Conservation (phyloP, 2,113 vertebrate genomes). For the Trematocara variabile region DNA sequence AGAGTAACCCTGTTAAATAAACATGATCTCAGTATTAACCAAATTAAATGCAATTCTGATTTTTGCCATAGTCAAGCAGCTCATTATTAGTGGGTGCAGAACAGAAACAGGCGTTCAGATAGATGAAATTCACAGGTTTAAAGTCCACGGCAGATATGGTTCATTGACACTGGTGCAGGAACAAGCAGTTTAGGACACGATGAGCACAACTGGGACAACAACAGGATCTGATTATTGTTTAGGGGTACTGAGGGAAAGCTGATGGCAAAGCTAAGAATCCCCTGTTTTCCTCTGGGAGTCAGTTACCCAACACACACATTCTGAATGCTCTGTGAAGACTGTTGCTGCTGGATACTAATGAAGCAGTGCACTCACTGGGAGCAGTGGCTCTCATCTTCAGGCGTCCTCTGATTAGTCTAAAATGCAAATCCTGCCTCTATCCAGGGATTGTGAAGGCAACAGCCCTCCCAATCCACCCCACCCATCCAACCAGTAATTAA, state of each 20-base stretch:
- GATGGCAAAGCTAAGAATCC: not conserved
- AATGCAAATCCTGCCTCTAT: slow-evolving; percentile 52
- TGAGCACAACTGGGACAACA: not conserved
- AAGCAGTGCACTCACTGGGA: slow-evolving; percentile 16
- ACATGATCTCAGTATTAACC: not conserved
- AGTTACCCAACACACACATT: slow-evolving; percentile 4
- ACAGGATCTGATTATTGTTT: slow-evolving; percentile 16
- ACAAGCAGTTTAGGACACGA: not conserved
- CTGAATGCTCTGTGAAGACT: slow-evolving; percentile 8
- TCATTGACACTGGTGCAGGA: slow-evolving; percentile 13
- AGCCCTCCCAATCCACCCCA: slow-evolving; percentile 7
- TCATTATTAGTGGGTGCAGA: not conserved
- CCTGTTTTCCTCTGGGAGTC: slow-evolving; percentile 12
- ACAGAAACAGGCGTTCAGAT: not conserved
- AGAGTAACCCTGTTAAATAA: not conserved
- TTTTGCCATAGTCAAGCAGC: not conserved
- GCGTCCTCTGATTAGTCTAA: slow-evolving; percentile 44
- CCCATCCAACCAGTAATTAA: not conserved
- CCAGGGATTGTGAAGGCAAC: slow-evolving; percentile 19
- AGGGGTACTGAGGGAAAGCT: not conserved
- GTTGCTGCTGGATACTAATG: slow-evolving; percentile 58
- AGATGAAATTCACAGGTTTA: slow-evolving; percentile 1
- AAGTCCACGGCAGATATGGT: slow-evolving; percentile 16
- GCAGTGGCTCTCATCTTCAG: slow-evolving; percentile 33
- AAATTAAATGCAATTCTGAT: not conserved